Evolutionary conservation across 2,888 invertebrate genomes (phyloP).

Genomic region (Beris morrisii): DNA sequence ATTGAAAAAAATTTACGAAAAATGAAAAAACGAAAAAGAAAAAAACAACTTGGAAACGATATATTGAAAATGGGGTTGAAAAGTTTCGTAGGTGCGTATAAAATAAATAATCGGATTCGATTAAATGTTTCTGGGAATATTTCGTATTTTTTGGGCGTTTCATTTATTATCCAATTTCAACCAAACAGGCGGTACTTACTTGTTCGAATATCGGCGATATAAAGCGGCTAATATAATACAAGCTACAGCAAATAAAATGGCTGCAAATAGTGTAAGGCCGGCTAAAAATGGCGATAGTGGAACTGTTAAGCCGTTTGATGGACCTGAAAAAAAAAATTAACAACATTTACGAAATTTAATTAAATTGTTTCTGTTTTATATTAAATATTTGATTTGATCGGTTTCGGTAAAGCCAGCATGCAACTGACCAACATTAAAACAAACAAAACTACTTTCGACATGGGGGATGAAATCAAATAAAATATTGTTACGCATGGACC

Average conservation of each 20-base stretch:
- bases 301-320: conserved; percentile 62
- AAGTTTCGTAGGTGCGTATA: background rate
- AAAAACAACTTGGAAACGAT: too few relatives aligned
- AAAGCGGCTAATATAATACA: conserved; percentile 76
- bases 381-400: too few relatives aligned
- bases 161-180: too few relatives aligned
- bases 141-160: too few relatives aligned
- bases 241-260: conserved; percentile 72
- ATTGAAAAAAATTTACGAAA: background rate
- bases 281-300: conserved; percentile 76
- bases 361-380: too few relatives aligned
- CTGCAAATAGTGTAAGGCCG: conserved; percentile 75
- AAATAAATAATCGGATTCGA: background rate
- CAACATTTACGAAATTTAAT: conserved; percentile 1
- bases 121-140: too few relatives aligned
- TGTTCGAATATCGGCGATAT: conserved; percentile 64
- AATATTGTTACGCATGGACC: too few relatives aligned
- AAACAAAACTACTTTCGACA: too few relatives aligned
- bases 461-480: too few relatives aligned
- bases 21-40: conserved; percentile 22
- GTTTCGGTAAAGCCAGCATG: too few relatives aligned
- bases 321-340: conserved; percentile 58
- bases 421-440: too few relatives aligned
- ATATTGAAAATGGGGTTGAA: conserved; percentile 36
- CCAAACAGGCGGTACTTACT: conserved; percentile 51